phyloP scores from a whole-genome alignment of 1,140 invertebrate genomes.

The Apis laboriosa region DNA sequence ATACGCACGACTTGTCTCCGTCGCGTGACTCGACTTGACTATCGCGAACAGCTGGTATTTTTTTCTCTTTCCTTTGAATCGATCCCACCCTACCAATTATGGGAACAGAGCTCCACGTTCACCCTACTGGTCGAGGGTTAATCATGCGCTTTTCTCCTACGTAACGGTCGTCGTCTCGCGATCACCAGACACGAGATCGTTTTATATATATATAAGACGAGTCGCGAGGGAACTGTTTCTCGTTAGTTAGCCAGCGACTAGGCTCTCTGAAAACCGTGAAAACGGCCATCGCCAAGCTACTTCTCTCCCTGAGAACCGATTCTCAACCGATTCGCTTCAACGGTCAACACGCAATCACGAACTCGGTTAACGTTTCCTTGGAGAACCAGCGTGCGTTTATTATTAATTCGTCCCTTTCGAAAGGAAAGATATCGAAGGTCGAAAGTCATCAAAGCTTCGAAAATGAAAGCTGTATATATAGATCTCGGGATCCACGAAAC shows the following conservation, averaged over 20 bases:
- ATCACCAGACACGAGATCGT: slow-evolving; percentile 23
- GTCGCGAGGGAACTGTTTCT: background rate
- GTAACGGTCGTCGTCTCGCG: slow-evolving; percentile 13
- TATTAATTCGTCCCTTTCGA: background rate
- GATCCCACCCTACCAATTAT: slow-evolving; percentile 2
- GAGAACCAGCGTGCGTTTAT: background rate
- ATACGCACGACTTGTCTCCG: slow-evolving; percentile 7
- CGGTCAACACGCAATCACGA: slow-evolving; percentile 1
- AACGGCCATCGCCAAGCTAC: slow-evolving; percentile 42
- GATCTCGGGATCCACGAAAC: background rate
- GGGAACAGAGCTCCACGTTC: background rate
- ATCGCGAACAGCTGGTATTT: background rate
- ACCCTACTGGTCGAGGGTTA: slow-evolving; percentile 30
- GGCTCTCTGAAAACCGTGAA: slow-evolving; percentile 4
- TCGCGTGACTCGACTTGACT: background rate
- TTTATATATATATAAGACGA: background rate
- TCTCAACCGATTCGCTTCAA: slow-evolving; percentile 10
- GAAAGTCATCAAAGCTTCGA: slow-evolving; percentile 52
- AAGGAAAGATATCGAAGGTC: slow-evolving; percentile 19
- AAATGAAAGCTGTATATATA: background rate
- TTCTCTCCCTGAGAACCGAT: background rate
- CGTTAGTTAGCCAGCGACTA: background rate
- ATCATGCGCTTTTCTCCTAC: slow-evolving; percentile 26
- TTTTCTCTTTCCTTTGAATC: background rate
- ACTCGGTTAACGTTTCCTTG: background rate